Percentiles rank a stretch among this genome's conserved stretches.
phyloP scores from a whole-genome alignment of 2,113 vertebrate genomes.

The Propithecus coquereli region DNA sequence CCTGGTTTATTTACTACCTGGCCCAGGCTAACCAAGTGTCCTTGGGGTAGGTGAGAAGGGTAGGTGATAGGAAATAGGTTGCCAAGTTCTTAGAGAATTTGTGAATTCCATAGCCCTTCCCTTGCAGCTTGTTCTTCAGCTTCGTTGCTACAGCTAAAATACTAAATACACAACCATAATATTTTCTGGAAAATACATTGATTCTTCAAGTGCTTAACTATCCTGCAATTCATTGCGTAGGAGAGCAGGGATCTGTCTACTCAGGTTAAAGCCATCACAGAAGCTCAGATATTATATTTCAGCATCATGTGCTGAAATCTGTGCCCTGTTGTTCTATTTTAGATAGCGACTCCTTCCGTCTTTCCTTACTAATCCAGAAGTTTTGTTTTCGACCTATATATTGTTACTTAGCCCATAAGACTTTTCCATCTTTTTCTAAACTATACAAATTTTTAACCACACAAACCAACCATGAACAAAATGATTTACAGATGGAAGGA shows the following conservation, averaged over 20 bases:
- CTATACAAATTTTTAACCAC: neutral
- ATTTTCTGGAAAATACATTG: neutral
- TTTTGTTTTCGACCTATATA: neutral
- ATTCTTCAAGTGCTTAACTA: neutral
- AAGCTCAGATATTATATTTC: neutral
- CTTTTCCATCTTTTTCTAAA: neutral
- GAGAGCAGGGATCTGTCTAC: neutral
- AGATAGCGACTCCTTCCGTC: neutral
- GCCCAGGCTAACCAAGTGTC: neutral
- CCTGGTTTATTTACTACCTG: neutral
- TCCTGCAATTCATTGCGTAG: neutral
- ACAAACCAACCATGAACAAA: neutral
- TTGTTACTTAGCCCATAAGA: neutral
- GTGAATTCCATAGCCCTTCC: neutral
- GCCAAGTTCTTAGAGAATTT: neutral
- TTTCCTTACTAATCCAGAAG: neutral
- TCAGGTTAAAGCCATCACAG: neutral
- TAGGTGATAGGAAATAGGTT: neutral
- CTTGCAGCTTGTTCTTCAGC: neutral
- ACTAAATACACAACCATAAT: fast-evolving
- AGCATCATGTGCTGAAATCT: neutral
- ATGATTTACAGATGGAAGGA: neutral
- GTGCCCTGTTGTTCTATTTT: neutral
- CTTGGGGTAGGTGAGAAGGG: neutral
- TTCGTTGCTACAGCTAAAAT: neutral